Percentiles rank a stretch among this genome's conserved stretches.
Evolutionary conservation across 2,113 vertebrate genomes (phyloP).

Genomic region (Ursus arctos): DNA sequence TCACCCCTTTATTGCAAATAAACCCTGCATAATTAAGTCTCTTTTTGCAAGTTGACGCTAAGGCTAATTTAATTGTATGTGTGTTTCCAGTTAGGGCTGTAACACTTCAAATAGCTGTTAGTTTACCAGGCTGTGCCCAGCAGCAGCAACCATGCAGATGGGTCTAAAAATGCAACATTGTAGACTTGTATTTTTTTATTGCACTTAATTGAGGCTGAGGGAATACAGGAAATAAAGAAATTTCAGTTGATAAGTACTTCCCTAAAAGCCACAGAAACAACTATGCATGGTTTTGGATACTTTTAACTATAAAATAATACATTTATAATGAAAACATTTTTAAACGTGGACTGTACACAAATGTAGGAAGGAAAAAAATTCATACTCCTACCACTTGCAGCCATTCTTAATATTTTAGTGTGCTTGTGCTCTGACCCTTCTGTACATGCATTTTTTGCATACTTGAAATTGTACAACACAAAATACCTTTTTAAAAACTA

Average conservation of each 20-base stretch:
- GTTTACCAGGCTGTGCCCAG: background rate
- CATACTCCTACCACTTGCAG: background rate
- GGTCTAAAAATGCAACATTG: background rate
- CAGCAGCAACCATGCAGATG: background rate
- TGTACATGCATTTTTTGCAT: constrained; percentile 21
- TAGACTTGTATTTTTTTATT: constrained; percentile 4
- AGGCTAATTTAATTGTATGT: background rate
- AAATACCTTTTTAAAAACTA: constrained; percentile 26
- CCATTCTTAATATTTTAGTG: background rate
- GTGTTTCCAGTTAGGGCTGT: background rate
- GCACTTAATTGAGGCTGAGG: background rate
- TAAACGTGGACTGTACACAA: background rate
- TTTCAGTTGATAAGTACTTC: background rate
- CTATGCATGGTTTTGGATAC: background rate
- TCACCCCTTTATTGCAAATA: background rate
- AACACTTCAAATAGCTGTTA: background rate
- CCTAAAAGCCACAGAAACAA: background rate
- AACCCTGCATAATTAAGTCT: background rate
- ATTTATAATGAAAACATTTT: background rate
- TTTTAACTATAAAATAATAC: background rate
- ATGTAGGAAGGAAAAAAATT: constrained; percentile 35
- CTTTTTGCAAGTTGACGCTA: background rate
- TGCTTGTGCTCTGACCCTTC: background rate
- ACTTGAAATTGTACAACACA: constrained; percentile 6
- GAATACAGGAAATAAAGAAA: background rate